phyloP scores from a whole-genome alignment of 2,888 invertebrate species.

The Morinoia aosen region DNA sequence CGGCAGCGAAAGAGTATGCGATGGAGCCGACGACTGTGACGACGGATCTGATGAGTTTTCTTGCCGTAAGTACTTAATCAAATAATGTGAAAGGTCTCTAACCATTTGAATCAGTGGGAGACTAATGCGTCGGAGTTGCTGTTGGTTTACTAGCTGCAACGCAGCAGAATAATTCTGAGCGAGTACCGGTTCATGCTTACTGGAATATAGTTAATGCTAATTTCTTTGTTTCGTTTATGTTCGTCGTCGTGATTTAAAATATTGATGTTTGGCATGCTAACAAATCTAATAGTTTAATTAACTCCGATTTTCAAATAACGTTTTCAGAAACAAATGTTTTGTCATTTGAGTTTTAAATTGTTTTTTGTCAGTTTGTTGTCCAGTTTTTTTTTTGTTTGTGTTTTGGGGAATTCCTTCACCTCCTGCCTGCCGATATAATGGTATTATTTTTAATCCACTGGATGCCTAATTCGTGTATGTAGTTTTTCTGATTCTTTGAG shows the following conservation, averaged over 20 bases:
- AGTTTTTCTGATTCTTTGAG: too few species aligned
- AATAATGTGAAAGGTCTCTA: not conserved
- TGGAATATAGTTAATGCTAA: not conserved
- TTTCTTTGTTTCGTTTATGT: not conserved
- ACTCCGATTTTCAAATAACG: not conserved
- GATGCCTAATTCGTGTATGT: not conserved
- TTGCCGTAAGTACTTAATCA: conserved; percentile 57
- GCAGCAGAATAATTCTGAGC: not conserved
- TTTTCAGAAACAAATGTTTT: not conserved
- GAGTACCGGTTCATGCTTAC: not conserved
- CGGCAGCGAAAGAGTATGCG: conserved; percentile 54
- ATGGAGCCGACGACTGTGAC: conserved; percentile 68
- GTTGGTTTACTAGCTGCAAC: not conserved
- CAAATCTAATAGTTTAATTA: not conserved
- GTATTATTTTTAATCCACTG: not conserved
- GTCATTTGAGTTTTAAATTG: not conserved
- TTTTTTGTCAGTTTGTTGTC: not conserved
- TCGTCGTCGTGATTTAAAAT: not conserved
- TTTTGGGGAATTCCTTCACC: not conserved
- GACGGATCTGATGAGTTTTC: conserved; percentile 77
- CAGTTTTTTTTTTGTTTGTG: not conserved
- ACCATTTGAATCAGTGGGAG: not conserved
- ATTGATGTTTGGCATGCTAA: not conserved
- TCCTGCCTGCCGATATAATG: not conserved
- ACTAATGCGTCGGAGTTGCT: not conserved